Evolutionary conservation across 1,140 invertebrate genomes (phyloP), one percentile per base, ranked within the genome.

Genomic region (Cyclargus thomasi): DNA sequence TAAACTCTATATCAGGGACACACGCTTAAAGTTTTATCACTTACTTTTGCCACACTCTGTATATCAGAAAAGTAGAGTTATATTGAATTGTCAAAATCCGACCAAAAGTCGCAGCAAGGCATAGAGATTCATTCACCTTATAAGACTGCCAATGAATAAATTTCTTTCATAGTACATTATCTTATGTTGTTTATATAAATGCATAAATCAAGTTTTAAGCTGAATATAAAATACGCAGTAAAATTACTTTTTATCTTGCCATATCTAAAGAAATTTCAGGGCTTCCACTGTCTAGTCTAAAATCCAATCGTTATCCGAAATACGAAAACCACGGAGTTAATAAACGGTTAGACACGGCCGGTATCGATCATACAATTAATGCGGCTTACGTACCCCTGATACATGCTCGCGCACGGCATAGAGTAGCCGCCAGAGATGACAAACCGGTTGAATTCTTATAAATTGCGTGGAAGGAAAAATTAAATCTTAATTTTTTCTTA

Each of bases 281-380:
- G 39, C 39, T n/a, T n/a, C n/a, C n/a, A n/a, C n/a, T 47, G 14
- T 47, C 39, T 47, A 47, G 39, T 47, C 29, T 4, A 29, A 29
- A 47, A 47, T 47, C 14, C 39, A 47, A 47, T 47, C 39, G 8
- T 47, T 47, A 47, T 47, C 39, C 39, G 14, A 47, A 47, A 47
- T 47, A 14, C 16, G 23, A 64, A 39, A 20, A 39, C 6, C 39
- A 62, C 62, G 21, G 62, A 53, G 22, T 35, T 57, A 23, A 7
- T 53, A 55, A 55, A 71, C 53, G 67, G 55, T 74, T 76, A 62
- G 73, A 76, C 76, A 39, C 63, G 69, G 65, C 47, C 47, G 67
- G 66, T 84, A 86, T 85, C 71, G 84, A 85, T 83, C 78, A 81
- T 75, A 80, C 78, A 77, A 70, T 81, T 81, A 86, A 85, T 85